phyloP scores from a whole-genome alignment of 2,888 invertebrate genomes.

The Stegophylla sp. region DNA sequence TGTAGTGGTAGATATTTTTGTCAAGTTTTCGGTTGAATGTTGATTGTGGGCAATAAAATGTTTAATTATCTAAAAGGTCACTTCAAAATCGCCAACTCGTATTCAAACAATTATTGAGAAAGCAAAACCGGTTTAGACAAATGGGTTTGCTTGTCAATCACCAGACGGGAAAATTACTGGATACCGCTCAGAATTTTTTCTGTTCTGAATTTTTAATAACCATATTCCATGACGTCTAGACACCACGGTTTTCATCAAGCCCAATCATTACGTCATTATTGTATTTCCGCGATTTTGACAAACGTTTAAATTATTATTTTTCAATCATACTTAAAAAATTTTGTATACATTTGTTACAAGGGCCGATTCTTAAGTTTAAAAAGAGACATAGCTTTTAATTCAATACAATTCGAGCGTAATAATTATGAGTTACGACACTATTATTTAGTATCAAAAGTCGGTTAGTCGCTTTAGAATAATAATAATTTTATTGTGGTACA shows the following conservation, averaged over 20 bases:
- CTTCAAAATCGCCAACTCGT: neutral
- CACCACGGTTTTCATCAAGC: conserved; percentile 5
- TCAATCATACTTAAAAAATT: too few species aligned
- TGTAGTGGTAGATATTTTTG: too few species aligned
- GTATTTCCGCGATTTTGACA: neutral
- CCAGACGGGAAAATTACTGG: conserved; percentile 30
- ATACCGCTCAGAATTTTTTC: conserved; percentile 44
- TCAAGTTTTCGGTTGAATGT: too few species aligned
- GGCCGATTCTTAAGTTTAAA: neutral
- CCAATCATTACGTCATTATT: neutral
- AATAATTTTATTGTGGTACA: too few species aligned
- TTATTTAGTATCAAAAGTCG: neutral
- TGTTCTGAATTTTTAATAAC: conserved; percentile 36
- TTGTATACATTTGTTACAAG: neutral
- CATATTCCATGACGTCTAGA: conserved; percentile 28
- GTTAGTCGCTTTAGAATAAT: too few species aligned
- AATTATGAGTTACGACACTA: too few species aligned
- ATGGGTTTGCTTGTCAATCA: conserved; percentile 17
- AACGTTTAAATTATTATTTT: neutral
- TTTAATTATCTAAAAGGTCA: neutral
- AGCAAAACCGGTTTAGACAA: conserved; percentile 30
- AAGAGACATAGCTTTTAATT: neutral
- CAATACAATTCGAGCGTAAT: neutral
- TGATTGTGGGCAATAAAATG: too few species aligned
- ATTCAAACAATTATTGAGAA: conserved; percentile 29